phyloP scores from a whole-genome alignment of 2,888 invertebrate species.

The Aphodius granarius region DNA sequence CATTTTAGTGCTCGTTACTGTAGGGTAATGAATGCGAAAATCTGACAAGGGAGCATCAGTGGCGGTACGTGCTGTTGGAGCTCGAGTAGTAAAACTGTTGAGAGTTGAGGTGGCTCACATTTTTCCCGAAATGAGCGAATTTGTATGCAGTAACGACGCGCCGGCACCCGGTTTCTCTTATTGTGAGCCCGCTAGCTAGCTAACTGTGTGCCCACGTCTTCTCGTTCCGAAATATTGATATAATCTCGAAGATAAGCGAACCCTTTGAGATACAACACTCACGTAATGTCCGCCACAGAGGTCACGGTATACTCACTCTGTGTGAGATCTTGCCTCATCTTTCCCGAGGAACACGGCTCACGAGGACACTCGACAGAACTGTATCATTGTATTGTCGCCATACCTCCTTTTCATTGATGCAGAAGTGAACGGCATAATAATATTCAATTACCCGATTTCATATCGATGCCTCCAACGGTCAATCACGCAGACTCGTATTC shows the following conservation, averaged over 20 bases:
- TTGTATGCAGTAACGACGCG: background rate
- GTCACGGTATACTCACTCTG: background rate
- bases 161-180: background rate
- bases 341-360: background rate
- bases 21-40: background rate
- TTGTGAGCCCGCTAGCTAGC: background rate
- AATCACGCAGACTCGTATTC: background rate
- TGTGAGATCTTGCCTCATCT: background rate
- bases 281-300: background rate
- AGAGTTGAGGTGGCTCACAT: background rate
- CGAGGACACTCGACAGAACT: background rate
- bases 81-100: background rate
- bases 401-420: background rate
- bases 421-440: background rate
- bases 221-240: background rate
- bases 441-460: conserved; percentile 12
- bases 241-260: background rate
- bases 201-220: background rate
- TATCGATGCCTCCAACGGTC: conserved; percentile 5
- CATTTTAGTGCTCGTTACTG: background rate
- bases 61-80: background rate
- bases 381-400: conserved; percentile 6
- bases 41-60: background rate
- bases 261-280: background rate
- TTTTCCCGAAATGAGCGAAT: background rate